Conservation (phyloP, 2,888 invertebrate species). For the Thera obeliscata region DNA sequence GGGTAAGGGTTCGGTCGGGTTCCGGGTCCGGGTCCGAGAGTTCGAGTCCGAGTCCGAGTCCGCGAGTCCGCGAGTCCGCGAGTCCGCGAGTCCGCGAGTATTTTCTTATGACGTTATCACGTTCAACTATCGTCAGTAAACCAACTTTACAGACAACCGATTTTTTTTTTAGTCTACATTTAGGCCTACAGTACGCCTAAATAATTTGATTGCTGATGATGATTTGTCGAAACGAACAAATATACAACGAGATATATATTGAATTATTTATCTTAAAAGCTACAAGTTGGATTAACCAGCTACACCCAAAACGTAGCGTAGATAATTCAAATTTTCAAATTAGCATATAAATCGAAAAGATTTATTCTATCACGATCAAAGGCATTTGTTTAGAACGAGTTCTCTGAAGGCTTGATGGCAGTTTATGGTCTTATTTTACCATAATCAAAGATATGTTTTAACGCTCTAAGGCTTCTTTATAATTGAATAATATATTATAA, state of each 20-base stretch:
- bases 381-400: slow-evolving; percentile 76
- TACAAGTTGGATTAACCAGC: slow-evolving; percentile 69
- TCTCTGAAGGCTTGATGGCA: slow-evolving; percentile 66
- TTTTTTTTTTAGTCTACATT: too few relatives aligned
- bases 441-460: slow-evolving; percentile 1
- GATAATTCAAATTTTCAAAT: slow-evolving; percentile 79
- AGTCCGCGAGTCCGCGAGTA: too few relatives aligned
- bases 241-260: slow-evolving; percentile 40
- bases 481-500: too few relatives aligned
- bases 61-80: too few relatives aligned
- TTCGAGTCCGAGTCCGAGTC: too few relatives aligned
- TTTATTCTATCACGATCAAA: slow-evolving; percentile 82
- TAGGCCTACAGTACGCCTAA: too few relatives aligned
- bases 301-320: slow-evolving; percentile 58
- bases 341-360: slow-evolving; percentile 84
- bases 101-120: too few relatives aligned
- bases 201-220: not conserved
- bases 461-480: too few relatives aligned
- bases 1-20: too few relatives aligned
- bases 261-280: slow-evolving; percentile 54
- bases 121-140: too few relatives aligned
- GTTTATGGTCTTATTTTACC: slow-evolving; percentile 59
- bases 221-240: not conserved
- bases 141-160: too few relatives aligned
- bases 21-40: too few relatives aligned